Conservation (phyloP, 2,888 invertebrate species). For the Octonoba sinensis region DNA sequence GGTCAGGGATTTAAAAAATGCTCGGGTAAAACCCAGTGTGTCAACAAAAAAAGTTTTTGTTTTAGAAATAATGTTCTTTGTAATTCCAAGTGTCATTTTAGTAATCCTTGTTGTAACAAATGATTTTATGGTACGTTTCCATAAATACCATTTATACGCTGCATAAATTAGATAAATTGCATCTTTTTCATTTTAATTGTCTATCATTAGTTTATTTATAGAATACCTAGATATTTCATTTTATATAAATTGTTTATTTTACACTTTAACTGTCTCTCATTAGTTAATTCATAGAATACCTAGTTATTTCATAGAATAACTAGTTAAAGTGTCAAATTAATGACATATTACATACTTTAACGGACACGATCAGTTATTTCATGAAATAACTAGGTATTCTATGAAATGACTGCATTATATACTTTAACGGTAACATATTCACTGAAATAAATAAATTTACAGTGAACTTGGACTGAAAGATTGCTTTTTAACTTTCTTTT, state of each 20-base stretch:
- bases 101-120: no score
- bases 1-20: conserved; percentile 59
- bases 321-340: conserved; percentile 11
- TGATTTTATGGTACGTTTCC: conserved; percentile 50
- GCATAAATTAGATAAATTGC: conserved; percentile 30
- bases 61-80: no score
- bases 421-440: conserved; percentile 51
- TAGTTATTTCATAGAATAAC: no score
- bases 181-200: conserved; percentile 3
- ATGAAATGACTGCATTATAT: conserved; percentile 53
- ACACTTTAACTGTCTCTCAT: no score
- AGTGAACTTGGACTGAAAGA: no score
- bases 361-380: conserved; percentile 50
- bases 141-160: conserved; percentile 53
- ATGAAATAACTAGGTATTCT: conserved; percentile 55
- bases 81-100: no score
- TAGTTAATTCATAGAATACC: no score
- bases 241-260: no score
- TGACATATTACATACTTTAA: conserved; percentile 41
- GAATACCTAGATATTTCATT: no score
- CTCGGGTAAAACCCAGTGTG: conserved; percentile 52
- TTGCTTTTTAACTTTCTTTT: no score
- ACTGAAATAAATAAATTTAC: no score
- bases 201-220: no score
- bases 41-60: conserved; percentile 55